Base-by-base conservation (phyloP, 2,113 vertebrate genomes). In the Eira barbara region DNA sequence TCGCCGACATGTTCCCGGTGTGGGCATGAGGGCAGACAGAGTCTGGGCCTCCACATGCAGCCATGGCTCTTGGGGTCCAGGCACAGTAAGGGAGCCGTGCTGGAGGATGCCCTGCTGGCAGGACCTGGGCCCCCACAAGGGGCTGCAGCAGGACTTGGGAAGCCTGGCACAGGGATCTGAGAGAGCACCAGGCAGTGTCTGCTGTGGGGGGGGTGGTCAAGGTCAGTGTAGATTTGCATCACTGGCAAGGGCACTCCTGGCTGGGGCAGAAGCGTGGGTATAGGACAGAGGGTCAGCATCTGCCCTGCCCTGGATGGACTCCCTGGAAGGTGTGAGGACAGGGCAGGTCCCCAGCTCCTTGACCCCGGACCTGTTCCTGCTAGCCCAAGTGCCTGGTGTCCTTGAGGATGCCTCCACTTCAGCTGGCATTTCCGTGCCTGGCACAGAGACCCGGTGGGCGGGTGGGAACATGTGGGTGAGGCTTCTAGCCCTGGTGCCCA, bases 1-100 rank as follows among this genome's bases (percentile, higher is more conserved):
- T 80, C 86, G 95, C 97, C 65, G 71, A 9, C 87, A 31, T 97
- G 94, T 97, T 85, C 97, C 96, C 59, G 85, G 74, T 23, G 69
- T 78, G 65, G 97, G 92, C 9, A 0, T 7, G 29, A 39, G 55
- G 86, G 96, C 36, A 42, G 25, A 0, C 23, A 25, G 74, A 42
- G 74, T 45, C 90, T 13, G 73, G 8, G 92, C 2, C 36, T 18
- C 67, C 63, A 6, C 0, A 10, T 21, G 74, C 34, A 36, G 88
- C 39, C 42, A 4, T 6, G 3, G 63, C 20, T 36, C 47, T 10
- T 10, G 4, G 79, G 34, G 52, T n/a, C 55, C 67, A 20, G 57
- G 39, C 12, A 5, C 21, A 14, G 9, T 14, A 23, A 42, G 23
- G 59, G 6, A 45, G 49, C 47, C n/a, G 7, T 7, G 9, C 17